Evolutionary conservation across 2,797 vertebrate species (phyloP).

Genomic region (Gephyroberyx darwinii): DNA sequence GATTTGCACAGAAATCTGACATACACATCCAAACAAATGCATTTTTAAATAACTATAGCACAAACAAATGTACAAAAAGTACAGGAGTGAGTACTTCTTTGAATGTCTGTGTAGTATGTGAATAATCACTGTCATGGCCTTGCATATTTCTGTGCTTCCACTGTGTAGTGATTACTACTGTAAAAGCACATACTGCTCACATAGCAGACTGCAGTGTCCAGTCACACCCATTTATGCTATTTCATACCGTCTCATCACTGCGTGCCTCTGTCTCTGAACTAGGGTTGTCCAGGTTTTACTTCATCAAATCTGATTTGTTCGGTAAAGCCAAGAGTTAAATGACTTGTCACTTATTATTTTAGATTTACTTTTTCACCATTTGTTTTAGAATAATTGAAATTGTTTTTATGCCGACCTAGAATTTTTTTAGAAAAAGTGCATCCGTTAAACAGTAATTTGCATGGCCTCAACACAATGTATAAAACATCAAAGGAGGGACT

Average conservation of each 20-base stretch:
- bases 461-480: too few relatives aligned
- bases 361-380: neutral
- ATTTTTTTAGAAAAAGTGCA: too few relatives aligned
- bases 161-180: constrained; percentile 9
- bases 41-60: constrained; percentile 26
- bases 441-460: too few relatives aligned
- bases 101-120: constrained; percentile 21
- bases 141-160: constrained; percentile 20
- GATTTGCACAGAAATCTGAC: neutral
- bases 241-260: constrained; percentile 11
- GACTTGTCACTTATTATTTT: constrained; percentile 14
- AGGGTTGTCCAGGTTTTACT: constrained; percentile 2
- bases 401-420: too few relatives aligned
- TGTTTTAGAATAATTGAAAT: too few relatives aligned
- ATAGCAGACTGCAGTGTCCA: neutral
- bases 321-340: neutral
- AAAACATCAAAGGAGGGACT: too few relatives aligned
- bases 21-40: neutral
- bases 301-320: constrained; percentile 7
- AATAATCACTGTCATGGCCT: constrained; percentile 28
- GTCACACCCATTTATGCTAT: constrained; percentile 26
- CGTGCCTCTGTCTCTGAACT: constrained; percentile 22
- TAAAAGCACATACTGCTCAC: constrained; percentile 17
- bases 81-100: constrained; percentile 34
- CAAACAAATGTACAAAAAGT: constrained; percentile 36